phyloP scores from a whole-genome alignment of 2,888 invertebrate species.

The Syrphus vitripennis region DNA sequence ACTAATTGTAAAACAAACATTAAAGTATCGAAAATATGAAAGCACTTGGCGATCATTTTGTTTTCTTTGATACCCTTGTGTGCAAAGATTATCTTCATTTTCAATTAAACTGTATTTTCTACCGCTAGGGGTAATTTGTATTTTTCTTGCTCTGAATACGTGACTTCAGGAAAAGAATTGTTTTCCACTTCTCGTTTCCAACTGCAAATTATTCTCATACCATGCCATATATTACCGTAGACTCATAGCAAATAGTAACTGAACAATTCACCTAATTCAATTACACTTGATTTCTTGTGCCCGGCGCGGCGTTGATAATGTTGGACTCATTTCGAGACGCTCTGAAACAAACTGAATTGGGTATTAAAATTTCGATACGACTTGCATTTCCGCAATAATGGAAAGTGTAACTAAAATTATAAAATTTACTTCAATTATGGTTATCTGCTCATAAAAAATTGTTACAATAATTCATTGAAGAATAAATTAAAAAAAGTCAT shows the following conservation, averaged over 20 bases:
- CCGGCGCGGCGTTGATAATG: not conserved
- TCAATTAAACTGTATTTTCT: not conserved
- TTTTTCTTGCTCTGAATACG: conserved; percentile 44
- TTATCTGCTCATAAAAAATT: not conserved
- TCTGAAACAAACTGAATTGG: not conserved
- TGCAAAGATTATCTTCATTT: no score
- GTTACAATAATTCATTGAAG: no score
- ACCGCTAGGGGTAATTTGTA: conserved; percentile 8
- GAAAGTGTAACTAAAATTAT: not conserved
- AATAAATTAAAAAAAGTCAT: not conserved
- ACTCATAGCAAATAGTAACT: not conserved
- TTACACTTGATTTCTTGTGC: conserved; percentile 3
- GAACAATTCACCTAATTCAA: not conserved
- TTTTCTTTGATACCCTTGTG: no score
- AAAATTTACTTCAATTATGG: not conserved
- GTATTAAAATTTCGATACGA: conserved; percentile 22
- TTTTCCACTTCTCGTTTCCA: conserved; percentile 5
- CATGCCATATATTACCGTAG: not conserved
- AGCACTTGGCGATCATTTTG: no score
- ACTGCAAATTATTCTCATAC: not conserved
- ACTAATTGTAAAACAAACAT: no score
- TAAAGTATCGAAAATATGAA: no score
- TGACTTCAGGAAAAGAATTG: conserved; percentile 55
- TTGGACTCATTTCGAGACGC: conserved; percentile 3
- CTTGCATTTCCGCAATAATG: conserved; percentile 37